phyloP scores from a whole-genome alignment of 2,797 vertebrate genomes.

The Chaunax sp. region DNA sequence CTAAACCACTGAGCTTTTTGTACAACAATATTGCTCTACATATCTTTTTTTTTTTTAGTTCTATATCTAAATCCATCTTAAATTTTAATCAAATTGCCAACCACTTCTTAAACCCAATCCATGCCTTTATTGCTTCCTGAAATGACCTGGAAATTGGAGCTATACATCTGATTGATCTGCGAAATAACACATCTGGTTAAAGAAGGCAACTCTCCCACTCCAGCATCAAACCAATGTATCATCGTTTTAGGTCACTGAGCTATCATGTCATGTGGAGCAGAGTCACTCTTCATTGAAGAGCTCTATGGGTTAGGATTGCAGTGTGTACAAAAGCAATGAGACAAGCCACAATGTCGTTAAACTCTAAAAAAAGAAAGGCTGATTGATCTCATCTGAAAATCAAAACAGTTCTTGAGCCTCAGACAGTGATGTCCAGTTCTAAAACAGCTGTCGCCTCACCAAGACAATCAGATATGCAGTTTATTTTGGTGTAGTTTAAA shows the following conservation, averaged over 20 bases:
- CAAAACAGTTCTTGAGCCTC: constrained; percentile 88
- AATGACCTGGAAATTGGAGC: constrained; percentile 78
- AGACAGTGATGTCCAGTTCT: constrained; percentile 80
- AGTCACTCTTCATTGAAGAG: constrained; percentile 81
- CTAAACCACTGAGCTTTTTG: constrained; percentile 77
- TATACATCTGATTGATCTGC: constrained; percentile 65
- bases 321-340: constrained; percentile 78
- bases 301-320: constrained; percentile 71
- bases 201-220: constrained; percentile 66
- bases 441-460: constrained; percentile 70
- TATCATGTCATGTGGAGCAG: constrained; percentile 67
- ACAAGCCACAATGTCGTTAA: constrained; percentile 69
- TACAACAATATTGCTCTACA: constrained; percentile 83
- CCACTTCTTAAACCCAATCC: constrained; percentile 62
- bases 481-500: constrained; percentile 81
- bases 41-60: constrained; percentile 40
- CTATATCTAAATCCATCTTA: constrained; percentile 47
- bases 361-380: constrained; percentile 71
- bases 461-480: constrained; percentile 70
- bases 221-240: constrained; percentile 58
- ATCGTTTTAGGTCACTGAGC: constrained; percentile 62
- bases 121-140: constrained; percentile 86
- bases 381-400: constrained; percentile 76
- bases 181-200: constrained; percentile 54
- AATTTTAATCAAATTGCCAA: constrained; percentile 58